These are phyloP conservation scores for Gortyna flavago DNA, from an alignment of 2,888 invertebrate genomes.

Conservation along the genomic window DNA sequence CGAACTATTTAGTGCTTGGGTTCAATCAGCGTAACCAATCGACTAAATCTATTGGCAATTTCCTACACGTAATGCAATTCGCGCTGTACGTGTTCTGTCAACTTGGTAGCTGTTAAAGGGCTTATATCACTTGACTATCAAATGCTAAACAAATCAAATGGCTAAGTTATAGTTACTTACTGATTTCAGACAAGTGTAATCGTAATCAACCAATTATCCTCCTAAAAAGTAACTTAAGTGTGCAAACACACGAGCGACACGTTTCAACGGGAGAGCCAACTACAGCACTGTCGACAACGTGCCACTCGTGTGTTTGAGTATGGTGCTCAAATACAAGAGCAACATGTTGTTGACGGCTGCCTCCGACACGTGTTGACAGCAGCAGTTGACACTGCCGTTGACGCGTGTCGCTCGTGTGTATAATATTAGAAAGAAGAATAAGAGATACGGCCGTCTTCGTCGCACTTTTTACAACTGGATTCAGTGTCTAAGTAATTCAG, in stretches of 20 bases:
- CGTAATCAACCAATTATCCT: not conserved
- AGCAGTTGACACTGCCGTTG: no score
- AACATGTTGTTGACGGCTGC: no score
- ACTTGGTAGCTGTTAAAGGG: not conserved
- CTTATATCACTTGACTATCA: not conserved
- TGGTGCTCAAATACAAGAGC: no score
- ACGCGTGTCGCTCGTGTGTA: no score
- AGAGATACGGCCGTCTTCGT: not conserved
- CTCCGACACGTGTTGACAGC: no score
- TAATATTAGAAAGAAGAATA: no score
- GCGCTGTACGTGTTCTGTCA: constrained; percentile 23
- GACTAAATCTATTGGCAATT: constrained; percentile 47
- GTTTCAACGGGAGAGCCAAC: not conserved
- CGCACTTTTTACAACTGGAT: not conserved
- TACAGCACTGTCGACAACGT: no score
- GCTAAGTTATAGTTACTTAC: not conserved
- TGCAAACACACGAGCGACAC: not conserved
- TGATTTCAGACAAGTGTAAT: not conserved
- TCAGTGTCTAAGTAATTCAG: not conserved
- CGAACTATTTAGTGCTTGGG: not conserved
- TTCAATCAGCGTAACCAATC: constrained; percentile 42
- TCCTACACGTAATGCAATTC: constrained; percentile 50
- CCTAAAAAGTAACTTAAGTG: not conserved
- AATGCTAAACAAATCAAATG: no score
- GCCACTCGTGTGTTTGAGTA: no score